These are phyloP conservation scores for Mico argentatus DNA, from an alignment of 2,797 vertebrate species.

Conservation along the genomic window DNA sequence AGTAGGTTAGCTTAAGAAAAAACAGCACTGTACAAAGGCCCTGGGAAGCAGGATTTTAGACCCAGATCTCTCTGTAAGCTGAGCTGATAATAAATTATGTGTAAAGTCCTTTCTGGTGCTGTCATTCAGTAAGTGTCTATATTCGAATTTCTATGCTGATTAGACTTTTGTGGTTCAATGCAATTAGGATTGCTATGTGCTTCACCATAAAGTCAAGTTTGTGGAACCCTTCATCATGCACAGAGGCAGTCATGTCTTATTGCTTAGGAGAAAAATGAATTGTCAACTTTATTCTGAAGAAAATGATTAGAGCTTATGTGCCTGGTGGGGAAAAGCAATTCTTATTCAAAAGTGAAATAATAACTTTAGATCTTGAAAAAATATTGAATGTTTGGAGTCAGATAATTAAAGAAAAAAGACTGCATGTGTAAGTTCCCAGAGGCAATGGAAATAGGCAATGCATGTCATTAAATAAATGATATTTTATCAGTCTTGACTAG, in stretches of 20 bases:
- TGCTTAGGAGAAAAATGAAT: constrained; percentile 52
- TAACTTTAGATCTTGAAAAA: constrained; percentile 56
- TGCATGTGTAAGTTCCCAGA: background rate
- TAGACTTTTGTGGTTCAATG: constrained; percentile 60
- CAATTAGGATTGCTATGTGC: constrained; percentile 64
- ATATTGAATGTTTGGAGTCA: constrained; percentile 58
- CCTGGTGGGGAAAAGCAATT: constrained; percentile 5
- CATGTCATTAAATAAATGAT: background rate
- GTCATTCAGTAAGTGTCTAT: constrained; percentile 48
- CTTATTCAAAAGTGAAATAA: constrained; percentile 52
- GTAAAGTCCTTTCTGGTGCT: constrained; percentile 38
- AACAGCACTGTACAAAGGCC: background rate
- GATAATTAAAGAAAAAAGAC: constrained; percentile 60
- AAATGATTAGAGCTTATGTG: constrained; percentile 42
- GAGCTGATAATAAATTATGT: constrained; percentile 46
- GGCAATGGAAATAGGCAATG: background rate
- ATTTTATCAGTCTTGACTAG: constrained; percentile 49
- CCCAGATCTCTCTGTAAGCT: background rate
- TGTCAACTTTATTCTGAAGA: constrained; percentile 28
- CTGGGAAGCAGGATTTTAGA: constrained; percentile 19
- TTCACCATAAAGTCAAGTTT: constrained; percentile 33
- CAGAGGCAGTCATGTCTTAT: constrained; percentile 32
- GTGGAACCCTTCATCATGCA: constrained; percentile 32
- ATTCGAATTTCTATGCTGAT: constrained; percentile 68
- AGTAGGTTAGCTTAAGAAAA: background rate